Evolutionary conservation across 2,113 vertebrate genomes (phyloP), one percentile per base, ranked within the genome.

Genomic region (Andinoacara biseriatus): DNA sequence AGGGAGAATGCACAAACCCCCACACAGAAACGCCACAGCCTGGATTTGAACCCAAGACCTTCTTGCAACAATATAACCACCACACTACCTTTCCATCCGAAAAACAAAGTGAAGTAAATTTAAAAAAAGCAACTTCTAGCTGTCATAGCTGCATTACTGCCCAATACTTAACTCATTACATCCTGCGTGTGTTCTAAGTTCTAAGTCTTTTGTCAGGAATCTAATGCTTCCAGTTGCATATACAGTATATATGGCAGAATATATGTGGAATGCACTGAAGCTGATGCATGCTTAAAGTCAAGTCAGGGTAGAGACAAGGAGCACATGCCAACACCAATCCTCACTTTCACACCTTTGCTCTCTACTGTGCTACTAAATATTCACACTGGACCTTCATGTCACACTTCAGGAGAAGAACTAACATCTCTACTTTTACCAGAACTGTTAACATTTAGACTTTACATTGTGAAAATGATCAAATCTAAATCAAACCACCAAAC

Each of bases 401-500:
- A 35, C 52, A 38, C 13, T 22, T 33, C 5, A 38, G 18, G 26
- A 35, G 22, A 14, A 22, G 31, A 75, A 15, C 33, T 57, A 24
- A 33, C 20, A 57, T 62, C 24, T 79, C 58, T 59, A 63, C 61
- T 46, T 24, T 67, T 24, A 59, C 54, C 26, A 29, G 26, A 74
- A 81, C 20, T 74, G 20, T 35, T 31, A 63, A 40, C 61, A 63
- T 63, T 63, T 63, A 26, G 9, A 33, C 13, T 58, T 58, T 14
- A 7, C 40, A 43, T 24, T 46, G n/a, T 26, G 67, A 26, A 74
- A 59, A 54, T 29, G 18, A 26, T 35, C 52, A 40, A 38, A 63
- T 63, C 20, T 54, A 29, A 58, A 76, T 57, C 65, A 84, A 82
- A 82, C 62, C 78, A 61, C 57, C 59, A 80, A 81, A 74, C 33